Percentiles rank a stretch among this genome's conserved stretches.
These are phyloP conservation scores for Enteromius thamalakanensis DNA, from an alignment of 2,797 vertebrate species.

Conservation along the genomic window DNA sequence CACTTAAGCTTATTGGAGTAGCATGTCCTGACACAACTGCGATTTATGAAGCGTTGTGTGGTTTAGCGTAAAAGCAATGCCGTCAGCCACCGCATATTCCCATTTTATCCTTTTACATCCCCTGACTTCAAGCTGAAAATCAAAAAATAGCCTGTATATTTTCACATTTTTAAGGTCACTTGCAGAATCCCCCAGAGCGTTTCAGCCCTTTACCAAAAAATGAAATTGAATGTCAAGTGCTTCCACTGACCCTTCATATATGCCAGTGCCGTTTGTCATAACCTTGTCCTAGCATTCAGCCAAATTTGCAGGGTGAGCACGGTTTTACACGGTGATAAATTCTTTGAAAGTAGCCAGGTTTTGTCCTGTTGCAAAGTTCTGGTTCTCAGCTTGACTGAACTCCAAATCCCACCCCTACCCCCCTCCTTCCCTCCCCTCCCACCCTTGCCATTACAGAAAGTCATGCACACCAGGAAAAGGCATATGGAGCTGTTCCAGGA, in stretches of 20 bases:
- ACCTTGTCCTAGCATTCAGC: constrained; percentile 44
- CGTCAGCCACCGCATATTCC: constrained; percentile 80
- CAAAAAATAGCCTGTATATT: constrained; percentile 70
- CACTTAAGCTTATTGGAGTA: constrained; percentile 81
- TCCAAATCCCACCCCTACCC: constrained; percentile 51
- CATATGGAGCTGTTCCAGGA: constrained; percentile 99
- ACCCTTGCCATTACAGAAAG: constrained; percentile 94
- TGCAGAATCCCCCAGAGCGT: constrained; percentile 73
- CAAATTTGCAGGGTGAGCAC: constrained; percentile 43
- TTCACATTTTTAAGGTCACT: constrained; percentile 67
- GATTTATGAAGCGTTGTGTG: constrained; percentile 75
- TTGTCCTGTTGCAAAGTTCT: constrained; percentile 58
- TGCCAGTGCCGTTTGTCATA: constrained; percentile 38
- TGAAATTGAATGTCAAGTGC: constrained; percentile 35
- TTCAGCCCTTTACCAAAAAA: constrained; percentile 46
- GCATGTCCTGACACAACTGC: constrained; percentile 71
- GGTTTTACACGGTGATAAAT: constrained; percentile 42
- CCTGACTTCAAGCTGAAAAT: constrained; percentile 79
- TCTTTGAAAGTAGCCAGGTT: constrained; percentile 51
- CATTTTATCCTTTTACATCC: constrained; percentile 78
- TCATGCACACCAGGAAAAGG: constrained; percentile 99
- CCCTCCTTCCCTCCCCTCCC: constrained; percentile 43
- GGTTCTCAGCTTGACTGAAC: constrained; percentile 65
- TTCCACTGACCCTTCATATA: constrained; percentile 38
- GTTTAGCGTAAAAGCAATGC: constrained; percentile 79